Conservation (phyloP, 2,888 invertebrate species). For the Xylophagus ater region DNA sequence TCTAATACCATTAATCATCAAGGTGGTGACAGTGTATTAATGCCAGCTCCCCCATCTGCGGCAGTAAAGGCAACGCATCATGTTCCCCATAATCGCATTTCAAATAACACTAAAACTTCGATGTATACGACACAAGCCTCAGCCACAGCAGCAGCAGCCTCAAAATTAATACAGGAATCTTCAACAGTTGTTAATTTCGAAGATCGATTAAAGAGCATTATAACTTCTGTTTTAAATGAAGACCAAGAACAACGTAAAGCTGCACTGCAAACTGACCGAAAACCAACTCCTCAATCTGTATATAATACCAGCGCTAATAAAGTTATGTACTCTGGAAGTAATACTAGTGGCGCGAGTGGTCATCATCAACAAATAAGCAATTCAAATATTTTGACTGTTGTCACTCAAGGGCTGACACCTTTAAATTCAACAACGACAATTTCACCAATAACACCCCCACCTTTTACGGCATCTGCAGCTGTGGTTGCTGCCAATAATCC, state of each 20-base stretch:
- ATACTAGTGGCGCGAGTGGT: constrained; percentile 39
- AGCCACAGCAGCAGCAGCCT: constrained; percentile 12
- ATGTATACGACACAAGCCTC: constrained; percentile 1
- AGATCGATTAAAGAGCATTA: constrained; percentile 77
- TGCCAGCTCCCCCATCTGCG: constrained; percentile 34
- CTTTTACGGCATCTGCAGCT: constrained; percentile 16
- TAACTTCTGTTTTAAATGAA: constrained; percentile 76
- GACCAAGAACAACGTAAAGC: constrained; percentile 50
- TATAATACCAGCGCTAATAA: too few species aligned
- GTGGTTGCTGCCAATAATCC: constrained; percentile 17
- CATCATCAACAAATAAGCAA: constrained; percentile 23
- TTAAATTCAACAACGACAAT: constrained; percentile 37
- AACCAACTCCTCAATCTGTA: constrained; percentile 24
- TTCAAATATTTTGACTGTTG: constrained; percentile 31
- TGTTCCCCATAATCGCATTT: constrained; percentile 6
- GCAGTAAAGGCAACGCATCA: constrained; percentile 5
- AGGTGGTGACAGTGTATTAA: constrained; percentile 30
- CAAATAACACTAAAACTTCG: constrained; percentile 6
- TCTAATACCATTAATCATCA: constrained; percentile 19
- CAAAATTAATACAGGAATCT: constrained; percentile 47
- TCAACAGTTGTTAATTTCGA: constrained; percentile 80
- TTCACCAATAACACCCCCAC: constrained; percentile 36
- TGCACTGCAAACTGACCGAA: constrained; percentile 21
- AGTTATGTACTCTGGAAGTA: constrained; percentile 20
- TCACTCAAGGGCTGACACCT: constrained; percentile 36